Evolutionary conservation across 2,113 vertebrate species (phyloP).

Genomic region (Bufo gargarizans): DNA sequence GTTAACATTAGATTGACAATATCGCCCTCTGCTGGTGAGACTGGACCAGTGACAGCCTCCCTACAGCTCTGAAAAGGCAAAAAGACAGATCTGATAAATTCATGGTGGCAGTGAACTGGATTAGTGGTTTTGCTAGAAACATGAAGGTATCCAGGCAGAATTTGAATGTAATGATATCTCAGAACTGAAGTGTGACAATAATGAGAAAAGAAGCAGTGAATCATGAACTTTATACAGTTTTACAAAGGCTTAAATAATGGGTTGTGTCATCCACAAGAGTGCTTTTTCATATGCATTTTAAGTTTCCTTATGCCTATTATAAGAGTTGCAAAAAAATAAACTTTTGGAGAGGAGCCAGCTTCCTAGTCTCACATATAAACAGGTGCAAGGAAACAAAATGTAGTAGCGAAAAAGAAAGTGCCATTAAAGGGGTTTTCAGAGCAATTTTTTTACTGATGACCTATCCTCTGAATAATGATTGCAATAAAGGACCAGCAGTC

Average conservation of each 20-base stretch:
- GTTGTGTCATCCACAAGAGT: constrained; percentile 11
- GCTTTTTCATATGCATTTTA: constrained; percentile 17
- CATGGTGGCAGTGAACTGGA: constrained; percentile 26
- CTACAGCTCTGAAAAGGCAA: neutral
- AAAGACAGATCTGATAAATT: constrained; percentile 24
- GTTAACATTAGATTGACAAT: constrained; percentile 40
- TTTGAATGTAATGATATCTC: constrained; percentile 30
- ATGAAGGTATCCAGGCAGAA: constrained; percentile 25
- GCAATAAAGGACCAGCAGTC: too few species aligned
- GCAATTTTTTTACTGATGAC: too few species aligned
- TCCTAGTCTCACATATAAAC: neutral
- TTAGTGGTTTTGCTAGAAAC: constrained; percentile 17
- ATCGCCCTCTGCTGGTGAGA: constrained; percentile 43
- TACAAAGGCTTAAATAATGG: constrained; percentile 34
- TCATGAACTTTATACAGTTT: constrained; percentile 16
- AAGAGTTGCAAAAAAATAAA: neutral
- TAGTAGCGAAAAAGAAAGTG: neutral
- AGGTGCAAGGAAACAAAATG: neutral
- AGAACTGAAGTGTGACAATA: constrained; percentile 15
- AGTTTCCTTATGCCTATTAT: constrained; percentile 13
- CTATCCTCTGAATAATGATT: too few species aligned
- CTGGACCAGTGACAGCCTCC: neutral
- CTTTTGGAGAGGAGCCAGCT: neutral
- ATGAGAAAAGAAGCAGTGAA: constrained; percentile 23
- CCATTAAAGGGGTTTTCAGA: too few species aligned